Conservation (phyloP, 2,888 invertebrate species). For the Euplexia lucipara region DNA sequence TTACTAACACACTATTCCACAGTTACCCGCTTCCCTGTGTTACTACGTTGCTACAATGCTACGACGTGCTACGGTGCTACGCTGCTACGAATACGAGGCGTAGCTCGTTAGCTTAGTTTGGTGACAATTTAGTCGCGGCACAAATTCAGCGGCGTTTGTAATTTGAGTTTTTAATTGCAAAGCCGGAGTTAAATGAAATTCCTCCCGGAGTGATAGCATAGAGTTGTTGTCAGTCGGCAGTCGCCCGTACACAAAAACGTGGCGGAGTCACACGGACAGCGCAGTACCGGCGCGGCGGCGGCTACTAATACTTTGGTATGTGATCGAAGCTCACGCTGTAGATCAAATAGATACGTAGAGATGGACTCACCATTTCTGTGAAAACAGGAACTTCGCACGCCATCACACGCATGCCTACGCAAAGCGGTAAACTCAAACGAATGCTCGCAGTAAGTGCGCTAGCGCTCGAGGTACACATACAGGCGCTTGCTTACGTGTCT, state of each 20-base stretch:
- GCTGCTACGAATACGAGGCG: neutral
- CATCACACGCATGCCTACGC: neutral
- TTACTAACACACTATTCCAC: neutral
- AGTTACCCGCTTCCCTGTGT: neutral
- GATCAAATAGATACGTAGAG: neutral
- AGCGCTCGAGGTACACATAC: neutral
- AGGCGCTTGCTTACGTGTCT: no score
- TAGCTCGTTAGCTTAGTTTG: conserved; percentile 27
- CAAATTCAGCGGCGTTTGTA: conserved; percentile 14
- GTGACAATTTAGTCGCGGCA: conserved; percentile 17
- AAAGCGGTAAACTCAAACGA: neutral
- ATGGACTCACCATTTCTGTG: neutral
- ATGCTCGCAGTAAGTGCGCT: no score
- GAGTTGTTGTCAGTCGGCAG: neutral
- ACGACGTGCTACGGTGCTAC: conserved; percentile 5
- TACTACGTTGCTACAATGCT: neutral
- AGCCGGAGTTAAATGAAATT: conserved; percentile 31
- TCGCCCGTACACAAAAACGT: neutral
- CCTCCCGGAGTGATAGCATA: neutral
- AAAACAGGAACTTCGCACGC: no score
- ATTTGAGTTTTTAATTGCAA: conserved; percentile 45
- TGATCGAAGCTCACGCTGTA: neutral
- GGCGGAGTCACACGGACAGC: neutral
- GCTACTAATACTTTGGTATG: neutral
- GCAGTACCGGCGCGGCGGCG: no score